Evolutionary conservation across 2,113 vertebrate species (phyloP), one percentile per base, ranked within the genome.

Genomic region (Sakesphorus luctuosus): DNA sequence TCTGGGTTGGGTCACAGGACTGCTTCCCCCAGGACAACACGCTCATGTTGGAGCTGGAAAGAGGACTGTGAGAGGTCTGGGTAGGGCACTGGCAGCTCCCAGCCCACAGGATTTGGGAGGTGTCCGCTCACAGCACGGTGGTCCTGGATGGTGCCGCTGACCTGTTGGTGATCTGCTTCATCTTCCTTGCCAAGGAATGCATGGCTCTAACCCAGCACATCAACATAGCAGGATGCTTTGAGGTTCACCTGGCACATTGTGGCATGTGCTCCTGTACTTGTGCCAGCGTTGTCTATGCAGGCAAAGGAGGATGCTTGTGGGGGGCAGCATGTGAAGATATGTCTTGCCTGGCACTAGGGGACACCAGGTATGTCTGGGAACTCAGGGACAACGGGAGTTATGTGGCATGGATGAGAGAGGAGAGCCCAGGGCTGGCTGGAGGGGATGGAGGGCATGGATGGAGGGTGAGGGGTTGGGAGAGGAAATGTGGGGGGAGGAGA

Each of bases 401-500:
- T 1, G 6, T 55, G 66, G 26, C 6, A 18, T 7, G 55, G 84
- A 63, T 82, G 18, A n/a, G 75, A 61, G 17, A 62, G 55, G 33
- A 75, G 71, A 92, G 44, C 28, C 61, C 12, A 10, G 63, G 52
- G 52, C 31, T 82, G 61, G 47, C 18, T 26, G 33, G 33, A 84
- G 13, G 58, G 58, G 79, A 83, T 83, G 67, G 74, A 88, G 72
- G 85, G 73, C 85, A 90, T 2, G 40, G 95, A 61, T 68, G 47
- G 68, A 73, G 65, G 31, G 55, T 72, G 71, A 85, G 75, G 55
- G 53, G 65, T 10, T 93, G 88, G 93, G 84, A 92, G 69, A 96
- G 97, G 97, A 97, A 97, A 94, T 53, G 69, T 87, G n/a, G 94
- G 92, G 91, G 95, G 95, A 96, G 96, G 83, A 91, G 87, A 92